Percentiles rank a stretch among this genome's conserved stretches.
These are phyloP conservation scores for Trematomus bernacchii DNA, from an alignment of 2,797 vertebrate species.

Conservation along the genomic window DNA sequence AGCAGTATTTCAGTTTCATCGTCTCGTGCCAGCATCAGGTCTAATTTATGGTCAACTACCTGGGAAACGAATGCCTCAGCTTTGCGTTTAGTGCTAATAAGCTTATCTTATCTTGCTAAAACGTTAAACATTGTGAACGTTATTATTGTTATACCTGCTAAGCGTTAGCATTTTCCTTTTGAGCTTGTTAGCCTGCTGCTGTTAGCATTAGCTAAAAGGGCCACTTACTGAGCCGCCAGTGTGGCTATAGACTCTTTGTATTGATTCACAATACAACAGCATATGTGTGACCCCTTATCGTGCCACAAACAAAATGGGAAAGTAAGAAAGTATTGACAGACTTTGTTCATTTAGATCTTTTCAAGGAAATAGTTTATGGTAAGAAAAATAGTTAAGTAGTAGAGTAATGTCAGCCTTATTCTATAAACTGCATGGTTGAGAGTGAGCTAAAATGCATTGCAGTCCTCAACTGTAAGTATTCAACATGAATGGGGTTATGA, in stretches of 20 bases:
- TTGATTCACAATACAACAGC: neutral
- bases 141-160: too few species aligned
- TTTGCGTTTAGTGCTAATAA: neutral
- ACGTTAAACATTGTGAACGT: neutral
- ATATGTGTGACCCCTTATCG: neutral
- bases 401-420: constrained; percentile 25
- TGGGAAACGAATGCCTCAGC: neutral
- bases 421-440: constrained; percentile 16
- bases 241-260: neutral
- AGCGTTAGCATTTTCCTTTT: neutral
- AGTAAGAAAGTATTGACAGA: neutral
- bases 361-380: constrained; percentile 29
- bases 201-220: neutral
- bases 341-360: constrained; percentile 48
- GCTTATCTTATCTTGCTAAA: neutral
- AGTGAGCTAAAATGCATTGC: neutral
- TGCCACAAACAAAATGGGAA: neutral
- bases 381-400: constrained; percentile 2
- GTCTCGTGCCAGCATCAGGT: too few species aligned
- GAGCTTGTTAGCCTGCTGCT: neutral
- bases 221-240: neutral
- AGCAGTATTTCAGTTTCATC: neutral
- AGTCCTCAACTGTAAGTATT: constrained; percentile 29
- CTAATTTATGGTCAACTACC: neutral
- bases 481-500: constrained; percentile 18